phyloP scores from a whole-genome alignment of 2,797 vertebrate species.

The Remorina albescens region DNA sequence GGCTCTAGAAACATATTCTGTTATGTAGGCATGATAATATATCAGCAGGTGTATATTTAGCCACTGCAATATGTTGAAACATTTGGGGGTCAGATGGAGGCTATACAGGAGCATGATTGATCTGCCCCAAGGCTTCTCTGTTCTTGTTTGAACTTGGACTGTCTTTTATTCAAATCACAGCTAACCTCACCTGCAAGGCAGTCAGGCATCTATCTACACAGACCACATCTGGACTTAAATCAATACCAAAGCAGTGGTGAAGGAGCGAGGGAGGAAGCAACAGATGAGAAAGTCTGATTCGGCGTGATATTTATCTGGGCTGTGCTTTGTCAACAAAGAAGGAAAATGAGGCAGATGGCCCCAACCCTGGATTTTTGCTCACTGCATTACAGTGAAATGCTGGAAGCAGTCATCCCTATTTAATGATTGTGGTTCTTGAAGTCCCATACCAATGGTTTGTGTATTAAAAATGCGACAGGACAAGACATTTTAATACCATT shows the following conservation, averaged over 20 bases:
- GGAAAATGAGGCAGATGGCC: constrained; percentile 28
- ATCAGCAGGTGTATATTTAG: constrained; percentile 8
- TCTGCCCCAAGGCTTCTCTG: constrained; percentile 47
- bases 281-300: constrained; percentile 46
- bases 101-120: constrained; percentile 41
- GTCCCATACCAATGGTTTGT: neutral
- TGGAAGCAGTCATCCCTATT: neutral
- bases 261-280: constrained; percentile 17
- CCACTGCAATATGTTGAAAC: constrained; percentile 27
- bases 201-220: constrained; percentile 44
- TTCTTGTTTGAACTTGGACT: constrained; percentile 55
- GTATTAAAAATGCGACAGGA: neutral
- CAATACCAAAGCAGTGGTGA: constrained; percentile 59
- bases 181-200: constrained; percentile 49
- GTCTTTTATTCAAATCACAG: constrained; percentile 72
- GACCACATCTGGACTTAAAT: constrained; percentile 65
- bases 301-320: constrained; percentile 66
- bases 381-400: constrained; percentile 2
- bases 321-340: constrained; percentile 59
- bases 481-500: constrained; percentile 3
- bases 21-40: constrained; percentile 11
- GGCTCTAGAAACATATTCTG: constrained; percentile 11
- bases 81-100: constrained; percentile 27
- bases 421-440: neutral
- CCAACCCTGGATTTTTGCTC: constrained; percentile 14